phyloP scores from a whole-genome alignment of 2,888 invertebrate species.

The Perdita meconis region DNA sequence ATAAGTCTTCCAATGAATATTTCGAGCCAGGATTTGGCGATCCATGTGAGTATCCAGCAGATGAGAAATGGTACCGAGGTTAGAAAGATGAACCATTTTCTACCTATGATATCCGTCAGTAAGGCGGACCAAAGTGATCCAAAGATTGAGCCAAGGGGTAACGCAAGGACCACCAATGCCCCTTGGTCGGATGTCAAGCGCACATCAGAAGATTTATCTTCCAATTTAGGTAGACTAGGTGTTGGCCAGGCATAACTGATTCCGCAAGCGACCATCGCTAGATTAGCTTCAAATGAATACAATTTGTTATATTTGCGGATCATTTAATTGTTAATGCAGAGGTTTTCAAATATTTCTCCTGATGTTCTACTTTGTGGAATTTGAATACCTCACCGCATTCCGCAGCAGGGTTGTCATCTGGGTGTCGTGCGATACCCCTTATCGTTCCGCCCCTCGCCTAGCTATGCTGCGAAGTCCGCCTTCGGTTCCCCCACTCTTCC shows the following conservation, averaged over 20 bases:
- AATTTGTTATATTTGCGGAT: neutral
- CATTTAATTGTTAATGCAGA: too few relatives aligned
- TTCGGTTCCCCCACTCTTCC: too few relatives aligned
- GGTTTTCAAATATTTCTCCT: too few relatives aligned
- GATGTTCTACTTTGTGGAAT: too few relatives aligned
- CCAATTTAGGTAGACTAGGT: conserved; percentile 28
- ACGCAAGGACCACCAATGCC: conserved; percentile 52
- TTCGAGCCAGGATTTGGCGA: conserved; percentile 37
- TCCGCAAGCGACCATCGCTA: conserved; percentile 39
- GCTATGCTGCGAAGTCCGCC: too few relatives aligned
- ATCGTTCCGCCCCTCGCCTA: too few relatives aligned
- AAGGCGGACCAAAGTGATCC: conserved; percentile 56
- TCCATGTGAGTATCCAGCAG: conserved; percentile 51
- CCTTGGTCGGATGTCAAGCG: conserved; percentile 37
- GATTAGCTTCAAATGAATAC: conserved; percentile 40
- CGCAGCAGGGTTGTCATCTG: too few relatives aligned
- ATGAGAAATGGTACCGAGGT: conserved; percentile 40
- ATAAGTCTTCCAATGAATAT: conserved; percentile 60
- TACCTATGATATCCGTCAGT: conserved; percentile 59
- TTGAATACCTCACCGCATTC: too few relatives aligned
- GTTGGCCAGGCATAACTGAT: conserved; percentile 51
- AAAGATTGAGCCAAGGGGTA: conserved; percentile 53
- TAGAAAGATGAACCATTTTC: conserved; percentile 61
- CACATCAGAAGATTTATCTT: conserved; percentile 12
- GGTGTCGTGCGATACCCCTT: too few relatives aligned